Percentiles rank a stretch among this genome's conserved stretches.
Evolutionary conservation across 2,888 invertebrate species (phyloP).

Genomic region (Synergus japonicus): DNA sequence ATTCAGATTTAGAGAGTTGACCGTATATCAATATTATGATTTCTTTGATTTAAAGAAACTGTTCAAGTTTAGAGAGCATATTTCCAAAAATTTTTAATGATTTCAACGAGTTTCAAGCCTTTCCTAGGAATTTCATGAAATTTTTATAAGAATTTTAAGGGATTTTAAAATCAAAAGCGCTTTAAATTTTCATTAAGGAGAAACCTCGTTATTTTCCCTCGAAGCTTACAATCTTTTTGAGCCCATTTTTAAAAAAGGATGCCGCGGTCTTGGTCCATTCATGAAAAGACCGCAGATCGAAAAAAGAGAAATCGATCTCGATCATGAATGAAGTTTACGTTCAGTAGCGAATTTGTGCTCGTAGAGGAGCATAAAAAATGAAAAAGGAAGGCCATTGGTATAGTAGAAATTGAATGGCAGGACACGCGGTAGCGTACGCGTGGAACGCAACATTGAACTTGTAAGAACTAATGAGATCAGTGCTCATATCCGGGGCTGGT

Average conservation of each 20-base stretch:
- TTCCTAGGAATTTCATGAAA: too few relatives aligned
- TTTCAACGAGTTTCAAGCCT: too few relatives aligned
- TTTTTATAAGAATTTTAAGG: too few relatives aligned
- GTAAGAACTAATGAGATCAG: slow-evolving; percentile 76
- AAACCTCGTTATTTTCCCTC: not conserved
- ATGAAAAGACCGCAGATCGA: slow-evolving; percentile 47
- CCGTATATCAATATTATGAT: too few relatives aligned
- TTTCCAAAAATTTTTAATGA: too few relatives aligned
- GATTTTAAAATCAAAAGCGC: not conserved
- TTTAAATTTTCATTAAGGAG: not conserved
- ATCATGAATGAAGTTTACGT: slow-evolving; percentile 33
- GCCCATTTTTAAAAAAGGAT: not conserved
- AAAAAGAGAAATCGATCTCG: slow-evolving; percentile 43
- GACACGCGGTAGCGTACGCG: slow-evolving; percentile 52
- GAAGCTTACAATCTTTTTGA: not conserved
- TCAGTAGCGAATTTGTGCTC: slow-evolving; percentile 41
- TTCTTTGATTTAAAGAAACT: too few relatives aligned
- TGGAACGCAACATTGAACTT: slow-evolving; percentile 74
- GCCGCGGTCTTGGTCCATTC: not conserved
- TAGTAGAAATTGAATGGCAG: slow-evolving; percentile 49
- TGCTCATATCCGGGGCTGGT: slow-evolving; percentile 68
- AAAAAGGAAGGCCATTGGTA: slow-evolving; percentile 41
- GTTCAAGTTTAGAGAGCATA: too few relatives aligned
- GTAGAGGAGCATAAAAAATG: slow-evolving; percentile 42
- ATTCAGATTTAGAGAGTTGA: too few relatives aligned